Percentiles rank a stretch among this genome's conserved stretches.
These are phyloP conservation scores for Aspidiotus destructor DNA, from an alignment of 2,888 invertebrate species.

Conservation along the genomic window DNA sequence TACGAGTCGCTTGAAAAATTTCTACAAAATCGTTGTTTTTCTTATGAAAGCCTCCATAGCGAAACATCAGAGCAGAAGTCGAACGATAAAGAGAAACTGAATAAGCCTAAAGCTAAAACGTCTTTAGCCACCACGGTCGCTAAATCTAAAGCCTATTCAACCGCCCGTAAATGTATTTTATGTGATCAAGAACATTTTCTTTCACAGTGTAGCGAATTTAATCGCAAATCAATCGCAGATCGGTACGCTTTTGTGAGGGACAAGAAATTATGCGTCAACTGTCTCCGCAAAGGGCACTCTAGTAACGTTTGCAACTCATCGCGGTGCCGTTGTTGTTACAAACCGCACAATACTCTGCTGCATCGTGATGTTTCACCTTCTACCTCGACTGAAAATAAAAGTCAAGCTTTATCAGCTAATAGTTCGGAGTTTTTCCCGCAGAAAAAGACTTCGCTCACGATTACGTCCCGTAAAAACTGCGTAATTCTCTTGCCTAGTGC, in stretches of 20 bases:
- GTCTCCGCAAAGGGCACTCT: background rate
- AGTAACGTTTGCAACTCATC: background rate
- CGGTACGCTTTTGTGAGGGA: background rate
- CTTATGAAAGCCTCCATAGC: background rate
- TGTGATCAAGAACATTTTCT: constrained; percentile 2
- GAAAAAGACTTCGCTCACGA: background rate
- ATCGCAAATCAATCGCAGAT: background rate
- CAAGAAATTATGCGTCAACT: constrained; percentile 2
- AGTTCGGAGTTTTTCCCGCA: background rate
- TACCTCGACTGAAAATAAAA: no score
- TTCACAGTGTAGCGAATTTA: background rate
- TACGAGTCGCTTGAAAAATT: background rate
- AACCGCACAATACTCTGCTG: background rate
- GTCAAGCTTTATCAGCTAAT: background rate
- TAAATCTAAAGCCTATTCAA: background rate
- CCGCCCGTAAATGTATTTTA: background rate
- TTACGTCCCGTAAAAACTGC: background rate
- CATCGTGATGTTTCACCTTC: background rate
- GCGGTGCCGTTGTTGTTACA: background rate
- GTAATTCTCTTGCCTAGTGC: constrained; percentile 11
- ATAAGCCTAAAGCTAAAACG: background rate
- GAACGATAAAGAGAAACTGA: background rate
- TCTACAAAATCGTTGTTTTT: constrained; percentile 6
- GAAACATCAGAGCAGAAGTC: background rate
- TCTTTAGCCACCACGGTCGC: background rate